Conservation (phyloP, 2,888 invertebrate genomes). For the Aphelenchoides bicaudatus region DNA sequence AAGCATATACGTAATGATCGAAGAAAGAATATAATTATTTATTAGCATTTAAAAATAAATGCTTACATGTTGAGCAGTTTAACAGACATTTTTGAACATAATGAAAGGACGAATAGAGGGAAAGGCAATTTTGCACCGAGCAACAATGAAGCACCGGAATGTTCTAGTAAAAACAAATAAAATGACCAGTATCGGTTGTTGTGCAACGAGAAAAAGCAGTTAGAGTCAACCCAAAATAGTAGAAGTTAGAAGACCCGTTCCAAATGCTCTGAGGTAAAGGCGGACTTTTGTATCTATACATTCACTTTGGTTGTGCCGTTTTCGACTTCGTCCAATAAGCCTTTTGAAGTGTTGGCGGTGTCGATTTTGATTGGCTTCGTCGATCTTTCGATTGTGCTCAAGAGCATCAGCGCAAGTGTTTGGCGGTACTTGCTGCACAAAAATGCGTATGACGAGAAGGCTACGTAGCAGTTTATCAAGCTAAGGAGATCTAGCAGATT, state of each 20-base stretch:
- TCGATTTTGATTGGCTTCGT: background rate
- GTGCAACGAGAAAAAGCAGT: background rate
- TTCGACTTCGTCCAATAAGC: constrained; percentile 2
- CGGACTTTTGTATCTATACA: background rate
- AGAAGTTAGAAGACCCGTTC: background rate
- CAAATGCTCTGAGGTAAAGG: background rate
- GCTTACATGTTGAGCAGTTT: too few species aligned
- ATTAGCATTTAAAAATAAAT: too few species aligned
- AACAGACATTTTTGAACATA: too few species aligned
- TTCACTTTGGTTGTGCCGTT: constrained; percentile 1
- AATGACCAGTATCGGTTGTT: background rate
- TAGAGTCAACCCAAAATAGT: background rate
- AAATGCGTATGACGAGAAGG: constrained; percentile 42
- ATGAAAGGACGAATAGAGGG: too few species aligned
- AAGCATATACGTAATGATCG: too few species aligned
- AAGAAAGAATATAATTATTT: too few species aligned
- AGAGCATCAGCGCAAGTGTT: constrained; percentile 39
- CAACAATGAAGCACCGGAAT: constrained; percentile 12
- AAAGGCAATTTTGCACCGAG: too few species aligned
- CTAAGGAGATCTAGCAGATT: constrained; percentile 40
- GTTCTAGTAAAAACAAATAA: background rate
- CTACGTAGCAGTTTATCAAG: constrained; percentile 42
- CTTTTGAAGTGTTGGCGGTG: constrained; percentile 11
- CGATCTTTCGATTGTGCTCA: constrained; percentile 10
- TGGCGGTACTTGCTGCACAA: constrained; percentile 42